These are phyloP conservation scores for Strigamia transsilvanica DNA, from an alignment of 2,888 invertebrate genomes.

Conservation along the genomic window DNA sequence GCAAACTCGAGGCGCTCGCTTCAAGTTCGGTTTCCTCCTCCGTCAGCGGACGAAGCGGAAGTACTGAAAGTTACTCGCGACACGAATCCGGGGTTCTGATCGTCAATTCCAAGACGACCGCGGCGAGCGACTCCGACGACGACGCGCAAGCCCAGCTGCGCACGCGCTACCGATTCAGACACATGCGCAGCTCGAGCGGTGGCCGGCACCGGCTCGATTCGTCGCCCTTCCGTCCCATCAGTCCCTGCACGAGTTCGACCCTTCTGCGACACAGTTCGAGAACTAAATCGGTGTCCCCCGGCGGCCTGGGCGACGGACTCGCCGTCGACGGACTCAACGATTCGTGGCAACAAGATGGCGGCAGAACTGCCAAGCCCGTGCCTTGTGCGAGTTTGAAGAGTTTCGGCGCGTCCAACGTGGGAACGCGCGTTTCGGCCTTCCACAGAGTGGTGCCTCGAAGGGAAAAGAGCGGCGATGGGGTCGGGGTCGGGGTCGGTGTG, in stretches of 20 bases:
- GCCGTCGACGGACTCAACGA: neutral
- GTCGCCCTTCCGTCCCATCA: slow-evolving; percentile 35
- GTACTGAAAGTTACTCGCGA: slow-evolving; percentile 43
- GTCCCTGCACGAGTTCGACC: neutral
- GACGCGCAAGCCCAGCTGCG: neutral
- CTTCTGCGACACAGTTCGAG: neutral
- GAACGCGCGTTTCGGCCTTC: neutral
- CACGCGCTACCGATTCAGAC: neutral
- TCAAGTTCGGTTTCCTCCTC: slow-evolving; percentile 48
- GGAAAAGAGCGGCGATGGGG: neutral
- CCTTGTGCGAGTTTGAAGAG: neutral
- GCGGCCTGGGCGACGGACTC: neutral
- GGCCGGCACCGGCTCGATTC: neutral
- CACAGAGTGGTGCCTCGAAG: neutral
- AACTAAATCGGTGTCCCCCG: neutral
- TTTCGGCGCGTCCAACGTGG: neutral
- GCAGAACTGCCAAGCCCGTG: neutral
- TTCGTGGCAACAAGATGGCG: neutral
- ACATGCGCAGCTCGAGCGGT: neutral
- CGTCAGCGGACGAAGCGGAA: slow-evolving; percentile 48
- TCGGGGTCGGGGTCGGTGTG: neutral
- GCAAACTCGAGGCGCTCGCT: neutral
- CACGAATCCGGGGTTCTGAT: slow-evolving; percentile 18
- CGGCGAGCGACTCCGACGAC: slow-evolving; percentile 23
- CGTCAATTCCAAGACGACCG: neutral